These are phyloP conservation scores for Drosophila novamexicana DNA, from an alignment of 1,140 invertebrate species.

Conservation along the genomic window DNA sequence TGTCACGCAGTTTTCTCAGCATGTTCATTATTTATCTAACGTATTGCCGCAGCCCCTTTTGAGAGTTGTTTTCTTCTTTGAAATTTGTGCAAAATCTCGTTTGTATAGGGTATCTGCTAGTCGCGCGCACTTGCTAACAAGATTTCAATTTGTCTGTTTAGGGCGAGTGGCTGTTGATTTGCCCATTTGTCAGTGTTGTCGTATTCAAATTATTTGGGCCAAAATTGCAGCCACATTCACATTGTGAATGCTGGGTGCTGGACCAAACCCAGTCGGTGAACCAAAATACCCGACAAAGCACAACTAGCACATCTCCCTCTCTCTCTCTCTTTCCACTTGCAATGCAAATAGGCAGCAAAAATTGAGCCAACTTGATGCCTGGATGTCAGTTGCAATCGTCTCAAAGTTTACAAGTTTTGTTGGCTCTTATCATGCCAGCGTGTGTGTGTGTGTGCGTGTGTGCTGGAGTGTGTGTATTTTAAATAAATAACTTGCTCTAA, in stretches of 20 bases:
- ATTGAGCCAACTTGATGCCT: conserved; percentile 29
- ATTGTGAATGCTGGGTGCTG: neutral
- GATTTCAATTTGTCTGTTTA: neutral
- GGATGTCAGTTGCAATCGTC: conserved; percentile 43
- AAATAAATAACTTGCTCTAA: conserved; percentile 43
- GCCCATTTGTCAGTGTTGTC: conserved; percentile 7
- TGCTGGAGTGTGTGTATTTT: conserved; percentile 4
- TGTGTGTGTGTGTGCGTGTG: conserved; percentile 4
- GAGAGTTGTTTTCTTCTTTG: no score
- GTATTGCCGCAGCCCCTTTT: no score
- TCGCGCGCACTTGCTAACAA: neutral
- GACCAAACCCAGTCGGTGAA: neutral
- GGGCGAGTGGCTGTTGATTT: conserved; percentile 24
- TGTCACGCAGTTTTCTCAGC: no score
- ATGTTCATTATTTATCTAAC: neutral
- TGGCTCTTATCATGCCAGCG: conserved; percentile 6
- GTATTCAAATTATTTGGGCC: conserved; percentile 36
- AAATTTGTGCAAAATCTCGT: no score
- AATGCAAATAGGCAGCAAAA: conserved; percentile 44
- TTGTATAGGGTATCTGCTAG: conserved; percentile 1
- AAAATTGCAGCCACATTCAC: conserved; percentile 19
- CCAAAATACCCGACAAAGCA: neutral
- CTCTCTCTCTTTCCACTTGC: neutral
- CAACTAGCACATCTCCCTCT: neutral
- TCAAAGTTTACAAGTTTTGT: conserved; percentile 14